Base-by-base conservation (phyloP, 2,888 invertebrate species). In the Xestia xanthographa region DNA sequence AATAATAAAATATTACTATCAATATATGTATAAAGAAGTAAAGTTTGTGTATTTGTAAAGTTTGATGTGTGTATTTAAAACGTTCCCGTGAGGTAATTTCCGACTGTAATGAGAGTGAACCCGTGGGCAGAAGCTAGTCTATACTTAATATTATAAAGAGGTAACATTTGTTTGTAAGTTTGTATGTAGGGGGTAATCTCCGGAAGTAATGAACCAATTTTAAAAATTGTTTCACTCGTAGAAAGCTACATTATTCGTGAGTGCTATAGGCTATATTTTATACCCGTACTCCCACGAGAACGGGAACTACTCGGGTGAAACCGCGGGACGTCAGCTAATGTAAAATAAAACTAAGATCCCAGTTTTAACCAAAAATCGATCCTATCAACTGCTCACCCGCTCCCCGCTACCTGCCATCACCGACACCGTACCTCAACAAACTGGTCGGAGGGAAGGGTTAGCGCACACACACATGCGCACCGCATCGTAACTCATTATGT, bases 371-470 rank as follows among this genome's bases (percentile, higher is more conserved):
- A n/a, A n/a, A n/a, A n/a, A n/a, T n/a, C n/a, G n/a, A n/a, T n/a
- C n/a, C n/a, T 2, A 14, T 0, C 1, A 14, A 14, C 14, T 8
- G 8, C 38, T 26, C 29, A 17, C 38, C 50, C 82, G 85, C 87
- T 26, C 14, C 34, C 79, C 77, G 88, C 89, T 43, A 20, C n/a
- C 78, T 76, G 83, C 67, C 38, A 0, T 83, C 70, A 60, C 85
- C 86, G 82, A 75, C 50, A 78, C 88, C 91, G 84, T 76, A 70
- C 73, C 78, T 66, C 78, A 86, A 89, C 91, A 90, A 92, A 94
- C 95, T 91, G 94, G 94, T 94, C 93, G 89, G 86, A 87, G 88
- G 87, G 92, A 92, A 93, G 94, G 94, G 93, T 93, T 92, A 89
- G 88, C 88, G 29, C 85, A 82, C 92, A 67, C 87, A 86, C 87